Conservation (phyloP, 2,888 invertebrate species). For the Pardosa pseudoannulata region DNA sequence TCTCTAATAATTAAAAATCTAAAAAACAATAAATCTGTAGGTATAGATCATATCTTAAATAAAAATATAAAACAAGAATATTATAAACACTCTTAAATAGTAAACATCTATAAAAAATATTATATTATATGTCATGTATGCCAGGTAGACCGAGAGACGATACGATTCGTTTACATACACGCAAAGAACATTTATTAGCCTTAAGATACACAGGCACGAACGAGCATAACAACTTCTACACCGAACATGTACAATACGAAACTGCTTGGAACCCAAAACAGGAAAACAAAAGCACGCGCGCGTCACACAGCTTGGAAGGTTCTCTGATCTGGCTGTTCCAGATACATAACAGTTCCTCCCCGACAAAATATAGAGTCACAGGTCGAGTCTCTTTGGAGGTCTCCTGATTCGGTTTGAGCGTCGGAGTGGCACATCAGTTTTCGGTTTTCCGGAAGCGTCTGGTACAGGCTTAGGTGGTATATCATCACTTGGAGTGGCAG, state of each 20-base stretch:
- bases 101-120: too few relatives aligned
- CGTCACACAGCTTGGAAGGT: slow-evolving; percentile 47
- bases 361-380: slow-evolving; percentile 50
- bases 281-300: slow-evolving; percentile 38
- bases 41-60: too few relatives aligned
- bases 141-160: slow-evolving; percentile 52
- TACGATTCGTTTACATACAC: slow-evolving; percentile 50
- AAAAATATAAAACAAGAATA: too few relatives aligned
- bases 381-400: slow-evolving; percentile 43
- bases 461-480: slow-evolving; percentile 19
- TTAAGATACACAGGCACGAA: slow-evolving; percentile 43
- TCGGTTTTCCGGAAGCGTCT: slow-evolving; percentile 15
- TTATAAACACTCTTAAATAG: too few relatives aligned
- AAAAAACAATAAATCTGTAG: too few relatives aligned
- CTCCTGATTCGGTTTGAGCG: slow-evolving; percentile 15
- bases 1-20: too few relatives aligned
- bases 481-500: slow-evolving; percentile 19
- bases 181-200: too few relatives aligned
- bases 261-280: too few relatives aligned
- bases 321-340: slow-evolving; percentile 22
- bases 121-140: slow-evolving; percentile 55
- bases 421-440: slow-evolving; percentile 17
- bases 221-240: slow-evolving; percentile 43
- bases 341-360: slow-evolving; percentile 53
- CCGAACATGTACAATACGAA: slow-evolving; percentile 43